Evolutionary conservation across 2,797 vertebrate genomes (phyloP).

Genomic region (Periparus ater): DNA sequence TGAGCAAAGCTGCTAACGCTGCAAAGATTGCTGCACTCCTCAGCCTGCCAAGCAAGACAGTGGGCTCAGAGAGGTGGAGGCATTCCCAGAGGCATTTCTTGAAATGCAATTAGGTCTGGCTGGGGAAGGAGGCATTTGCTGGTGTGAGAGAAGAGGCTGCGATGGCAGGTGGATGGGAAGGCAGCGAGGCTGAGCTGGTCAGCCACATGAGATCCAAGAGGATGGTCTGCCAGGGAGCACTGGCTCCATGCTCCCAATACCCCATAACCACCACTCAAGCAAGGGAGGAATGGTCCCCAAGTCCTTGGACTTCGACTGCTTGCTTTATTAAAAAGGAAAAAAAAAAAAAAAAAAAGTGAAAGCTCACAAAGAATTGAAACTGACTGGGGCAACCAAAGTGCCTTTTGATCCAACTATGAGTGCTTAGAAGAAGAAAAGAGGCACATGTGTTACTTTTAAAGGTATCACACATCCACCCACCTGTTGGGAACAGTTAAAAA

Average conservation of each 20-base stretch:
- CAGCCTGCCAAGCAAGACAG: not conserved
- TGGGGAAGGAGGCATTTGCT: not conserved
- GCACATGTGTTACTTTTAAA: constrained; percentile 9
- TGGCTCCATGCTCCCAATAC: not conserved
- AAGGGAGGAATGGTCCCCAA: not conserved
- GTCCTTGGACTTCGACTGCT: not conserved
- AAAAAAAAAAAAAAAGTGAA: not conserved
- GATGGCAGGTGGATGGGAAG: not conserved
- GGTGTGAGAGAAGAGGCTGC: not conserved
- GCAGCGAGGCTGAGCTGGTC: not conserved
- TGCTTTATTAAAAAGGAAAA: not conserved
- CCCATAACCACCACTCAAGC: not conserved
- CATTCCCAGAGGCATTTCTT: not conserved
- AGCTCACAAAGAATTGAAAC: constrained; percentile 36
- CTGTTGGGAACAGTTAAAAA: constrained; percentile 50
- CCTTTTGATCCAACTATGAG: not conserved
- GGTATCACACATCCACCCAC: not conserved
- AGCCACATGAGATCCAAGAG: not conserved
- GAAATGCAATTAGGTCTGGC: not conserved
- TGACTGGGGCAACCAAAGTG: constrained; percentile 17
- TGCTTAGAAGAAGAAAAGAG: constrained; percentile 33
- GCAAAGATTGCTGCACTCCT: not conserved
- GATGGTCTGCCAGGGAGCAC: not conserved
- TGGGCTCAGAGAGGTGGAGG: not conserved
- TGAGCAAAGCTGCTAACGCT: not conserved